Base-by-base conservation (phyloP, 2,888 invertebrate species). In the Archaeoteleia sp. region DNA sequence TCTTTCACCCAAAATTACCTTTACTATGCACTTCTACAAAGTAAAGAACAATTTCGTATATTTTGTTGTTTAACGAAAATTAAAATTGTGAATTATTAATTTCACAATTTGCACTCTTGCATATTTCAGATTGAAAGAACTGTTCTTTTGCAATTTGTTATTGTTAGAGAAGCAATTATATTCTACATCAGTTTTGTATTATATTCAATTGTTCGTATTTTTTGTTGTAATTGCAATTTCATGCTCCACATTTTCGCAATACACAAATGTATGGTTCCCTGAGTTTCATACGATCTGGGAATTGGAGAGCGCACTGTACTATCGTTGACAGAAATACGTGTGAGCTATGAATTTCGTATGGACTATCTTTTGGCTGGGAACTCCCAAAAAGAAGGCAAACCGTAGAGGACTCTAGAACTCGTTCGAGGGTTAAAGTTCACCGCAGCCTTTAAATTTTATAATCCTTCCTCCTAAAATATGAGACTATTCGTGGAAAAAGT, bases 271-370 rank as follows among this genome's bases (percentile, higher is more conserved):
- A 29, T 8, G 40, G 39, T 3, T 37, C 17, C 45, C 40, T 32
- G 43, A 45, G 35, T 42, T 58, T 60, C 53, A 51, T 46, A 43
- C 48, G 58, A 29, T 29, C 10, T 4, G 15, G 15, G 25, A 43
- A 43, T 15, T 43, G 29, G 7, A 43, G n/a, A 9, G 42, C 35
- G 12, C 17, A 17, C 43, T 3, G 48, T n/a, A 17, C 1, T 45
- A 49, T 15, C 45, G 61, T 55, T 61, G 60, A 67, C 60, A 55
- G 61, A 61, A 67, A 61, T 67, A 51, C 51, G 60, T 51, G 49
- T 61, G 45, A 61, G 61, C 49, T 61, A 61, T 61, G 67, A 60
- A 61, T 67, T 67, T 67, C 67, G 57, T 65, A 51, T 45, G 40
- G 48, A 39, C 51, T 29, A 34, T 55, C 49, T 61, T 25, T 45